Evolutionary conservation across 2,888 invertebrate genomes (phyloP), one percentile per base, ranked within the genome.

Genomic region (Heliconius erato): DNA sequence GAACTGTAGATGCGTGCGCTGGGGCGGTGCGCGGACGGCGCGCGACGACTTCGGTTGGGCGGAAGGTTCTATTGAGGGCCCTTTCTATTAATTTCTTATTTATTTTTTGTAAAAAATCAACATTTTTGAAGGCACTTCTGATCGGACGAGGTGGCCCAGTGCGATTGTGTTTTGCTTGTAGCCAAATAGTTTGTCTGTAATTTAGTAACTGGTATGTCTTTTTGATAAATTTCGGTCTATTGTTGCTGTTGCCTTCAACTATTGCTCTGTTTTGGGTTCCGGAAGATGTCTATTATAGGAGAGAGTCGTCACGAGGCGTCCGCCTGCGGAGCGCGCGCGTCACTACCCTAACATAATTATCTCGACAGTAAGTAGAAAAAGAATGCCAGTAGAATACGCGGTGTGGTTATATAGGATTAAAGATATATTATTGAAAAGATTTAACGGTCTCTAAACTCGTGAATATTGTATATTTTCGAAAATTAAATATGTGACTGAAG

Each of bases 141-240:
- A 97, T 97, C 98, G 98, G 98, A 98, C 98, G 98, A 98, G 97
- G 97, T 97, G 98, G 98, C 98, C 98, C 98, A 98, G 97, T 97
- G 97, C 96, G 96, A 96, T 97, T 96, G 97, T 96, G 96, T 96
- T 96, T 96, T 85, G 86, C 96, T 82, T 89, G 87, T 88, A 90
- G 87, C 89, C 90, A 88, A 92, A 85, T 88, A 89, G 87, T 87
- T 86, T 85, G 80, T 83, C 79, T 84, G 83, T 84, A 80, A 88
- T 88, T 90, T 91, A 89, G 84, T 86, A 83, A 86, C 84, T 81
- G 76, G 84, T 86, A 82, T 86, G 86, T 85, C 23, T 54, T 86
- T 89, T 90, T 90, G 87, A 88, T 88, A 87, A 87, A 86, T 86
- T 89, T 87, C 84, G 92, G 94, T 94, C 93, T 94, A 94, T 95